phyloP scores from a whole-genome alignment of 2,888 invertebrate species.

The Hipparchia sbordonii region DNA sequence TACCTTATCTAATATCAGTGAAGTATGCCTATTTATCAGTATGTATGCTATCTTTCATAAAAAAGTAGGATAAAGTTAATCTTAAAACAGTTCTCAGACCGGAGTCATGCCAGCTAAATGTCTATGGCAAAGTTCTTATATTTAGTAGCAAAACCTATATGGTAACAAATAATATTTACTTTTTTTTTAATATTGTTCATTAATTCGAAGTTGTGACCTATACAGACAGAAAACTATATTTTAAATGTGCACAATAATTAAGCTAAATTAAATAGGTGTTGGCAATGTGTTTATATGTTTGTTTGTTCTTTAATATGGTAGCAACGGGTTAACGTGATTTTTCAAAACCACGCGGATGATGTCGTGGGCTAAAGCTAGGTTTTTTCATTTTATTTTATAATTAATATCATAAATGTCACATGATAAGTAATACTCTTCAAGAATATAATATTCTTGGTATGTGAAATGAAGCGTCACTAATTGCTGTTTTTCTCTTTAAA shows the following conservation, averaged over 20 bases:
- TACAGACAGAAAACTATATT: too few species aligned
- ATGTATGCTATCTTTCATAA: neutral
- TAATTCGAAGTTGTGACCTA: neutral
- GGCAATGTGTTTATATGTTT: too few species aligned
- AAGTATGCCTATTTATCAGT: conserved; percentile 4
- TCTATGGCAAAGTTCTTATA: conserved; percentile 55
- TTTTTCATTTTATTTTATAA: too few species aligned
- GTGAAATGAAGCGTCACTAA: neutral
- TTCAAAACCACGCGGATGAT: neutral
- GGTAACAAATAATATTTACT: conserved; percentile 42
- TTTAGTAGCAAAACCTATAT: conserved; percentile 57
- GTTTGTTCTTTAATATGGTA: too few species aligned
- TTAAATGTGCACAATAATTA: too few species aligned
- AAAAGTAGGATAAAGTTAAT: conserved; percentile 5
- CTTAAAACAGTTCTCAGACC: neutral
- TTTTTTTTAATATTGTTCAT: neutral
- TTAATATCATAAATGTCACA: too few species aligned
- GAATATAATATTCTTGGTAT: too few species aligned
- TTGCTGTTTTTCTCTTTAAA: neutral
- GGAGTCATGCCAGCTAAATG: conserved; percentile 26
- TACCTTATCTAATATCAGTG: conserved; percentile 8
- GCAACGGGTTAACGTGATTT: too few species aligned
- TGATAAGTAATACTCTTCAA: too few species aligned
- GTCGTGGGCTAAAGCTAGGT: neutral
- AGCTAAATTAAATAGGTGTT: too few species aligned